A percentile compares a stretch with the other conserved stretches of the same genome.
phyloP scores from a whole-genome alignment of 2,888 invertebrate genomes.

The Nomada ruficornis region DNA sequence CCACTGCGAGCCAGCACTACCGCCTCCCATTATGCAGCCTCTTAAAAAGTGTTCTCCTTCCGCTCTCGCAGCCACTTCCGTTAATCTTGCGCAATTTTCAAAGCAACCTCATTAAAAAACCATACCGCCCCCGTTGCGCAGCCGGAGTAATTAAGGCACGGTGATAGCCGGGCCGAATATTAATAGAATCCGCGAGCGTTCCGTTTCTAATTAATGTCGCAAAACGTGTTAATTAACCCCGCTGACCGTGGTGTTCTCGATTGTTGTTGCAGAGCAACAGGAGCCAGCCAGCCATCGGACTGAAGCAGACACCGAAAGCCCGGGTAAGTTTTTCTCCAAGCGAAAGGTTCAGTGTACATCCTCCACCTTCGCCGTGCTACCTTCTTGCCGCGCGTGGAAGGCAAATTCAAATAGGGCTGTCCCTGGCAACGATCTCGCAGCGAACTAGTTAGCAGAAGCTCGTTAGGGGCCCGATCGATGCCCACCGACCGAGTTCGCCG shows the following conservation, averaged over 20 bases:
- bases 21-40: too few relatives aligned
- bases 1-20: too few relatives aligned
- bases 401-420: constrained; percentile 52
- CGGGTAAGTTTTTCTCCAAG: constrained; percentile 86
- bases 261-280: constrained; percentile 87
- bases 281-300: constrained; percentile 89
- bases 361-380: not conserved
- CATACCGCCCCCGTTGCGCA: too few relatives aligned
- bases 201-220: constrained; percentile 30
- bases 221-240: constrained; percentile 21
- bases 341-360: too few relatives aligned
- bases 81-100: not conserved
- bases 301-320: constrained; percentile 88
- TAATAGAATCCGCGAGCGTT: constrained; percentile 2
- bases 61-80: not conserved
- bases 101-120: not conserved
- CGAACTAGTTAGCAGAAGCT: constrained; percentile 52
- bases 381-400: constrained; percentile 36
- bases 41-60: not conserved
- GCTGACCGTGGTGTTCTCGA: constrained; percentile 31
- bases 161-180: not conserved
- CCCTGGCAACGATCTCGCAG: constrained; percentile 40
- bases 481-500: constrained; percentile 47
- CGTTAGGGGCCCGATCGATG: constrained; percentile 59
- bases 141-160: constrained; percentile 18